These are phyloP conservation scores for Sebastes fasciatus DNA, from an alignment of 2,113 vertebrate genomes.

Conservation along the genomic window DNA sequence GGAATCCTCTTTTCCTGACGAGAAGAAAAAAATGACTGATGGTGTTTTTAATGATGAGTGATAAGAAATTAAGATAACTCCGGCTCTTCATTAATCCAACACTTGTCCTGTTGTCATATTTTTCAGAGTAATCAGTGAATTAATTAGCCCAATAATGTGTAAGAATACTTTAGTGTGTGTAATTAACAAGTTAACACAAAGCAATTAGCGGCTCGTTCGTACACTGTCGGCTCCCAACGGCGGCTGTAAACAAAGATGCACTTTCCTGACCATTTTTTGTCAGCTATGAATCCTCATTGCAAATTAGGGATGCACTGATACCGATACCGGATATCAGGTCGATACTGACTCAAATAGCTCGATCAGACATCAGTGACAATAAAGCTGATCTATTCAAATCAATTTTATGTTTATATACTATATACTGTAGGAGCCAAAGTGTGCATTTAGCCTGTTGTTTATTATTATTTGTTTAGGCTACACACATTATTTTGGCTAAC, in stretches of 20 bases:
- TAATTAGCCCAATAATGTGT: conserved; percentile 66
- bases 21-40: conserved; percentile 7
- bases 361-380: too few species aligned
- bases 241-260: conserved; percentile 36
- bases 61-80: conserved; percentile 22
- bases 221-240: conserved; percentile 7
- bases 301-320: not conserved
- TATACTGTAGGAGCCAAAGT: too few species aligned
- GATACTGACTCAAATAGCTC: too few species aligned
- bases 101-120: conserved; percentile 45
- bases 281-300: not conserved
- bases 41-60: conserved; percentile 31
- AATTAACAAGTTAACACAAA: conserved; percentile 72
- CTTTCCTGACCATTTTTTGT: not conserved
- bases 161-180: conserved; percentile 58
- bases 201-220: conserved; percentile 70
- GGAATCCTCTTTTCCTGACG: conserved; percentile 6
- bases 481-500: too few species aligned
- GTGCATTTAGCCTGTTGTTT: too few species aligned
- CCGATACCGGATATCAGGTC: too few species aligned
- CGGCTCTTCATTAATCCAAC: conserved; percentile 27
- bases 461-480: too few species aligned
- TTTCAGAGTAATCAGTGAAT: conserved; percentile 35
- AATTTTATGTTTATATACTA: too few species aligned
- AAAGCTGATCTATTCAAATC: too few species aligned